Percentiles rank a stretch among this genome's conserved stretches.
Evolutionary conservation across 2,888 invertebrate genomes (phyloP).

Genomic region (Xanthorhoe spadicearia): DNA sequence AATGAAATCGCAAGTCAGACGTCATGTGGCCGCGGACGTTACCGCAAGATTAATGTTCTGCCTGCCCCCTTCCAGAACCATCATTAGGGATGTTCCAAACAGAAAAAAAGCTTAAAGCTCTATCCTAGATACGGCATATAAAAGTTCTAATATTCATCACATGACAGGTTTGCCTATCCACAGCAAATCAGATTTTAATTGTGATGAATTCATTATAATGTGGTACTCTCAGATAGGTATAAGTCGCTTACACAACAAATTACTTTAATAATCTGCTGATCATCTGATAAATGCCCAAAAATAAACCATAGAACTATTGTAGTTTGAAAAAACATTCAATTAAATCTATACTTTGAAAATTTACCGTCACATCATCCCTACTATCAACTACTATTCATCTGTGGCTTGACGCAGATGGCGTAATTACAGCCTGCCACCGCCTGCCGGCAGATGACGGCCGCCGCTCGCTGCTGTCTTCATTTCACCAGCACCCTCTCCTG

Average conservation of each 20-base stretch:
- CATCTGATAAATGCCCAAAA: no score
- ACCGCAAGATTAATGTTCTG: slow-evolving; percentile 52
- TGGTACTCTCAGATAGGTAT: no score
- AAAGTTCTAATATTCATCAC: no score
- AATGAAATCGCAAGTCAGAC: slow-evolving; percentile 53
- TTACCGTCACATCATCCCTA: background rate
- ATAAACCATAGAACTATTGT: no score
- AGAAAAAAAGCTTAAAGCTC: background rate
- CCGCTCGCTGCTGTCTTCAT: slow-evolving; percentile 20
- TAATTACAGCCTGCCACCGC: slow-evolving; percentile 45
- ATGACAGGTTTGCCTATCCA: no score
- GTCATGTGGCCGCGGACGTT: slow-evolving; percentile 49
- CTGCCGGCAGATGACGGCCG: slow-evolving; percentile 26
- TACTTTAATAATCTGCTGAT: no score
- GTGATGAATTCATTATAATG: no score
- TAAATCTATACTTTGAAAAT: no score
- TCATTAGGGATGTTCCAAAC: slow-evolving; percentile 8
- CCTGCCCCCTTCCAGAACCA: background rate
- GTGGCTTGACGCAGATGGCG: slow-evolving; percentile 30
- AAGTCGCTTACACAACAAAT: no score
- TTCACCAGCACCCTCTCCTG: slow-evolving; percentile 6
- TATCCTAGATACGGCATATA: background rate
- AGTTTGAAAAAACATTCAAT: no score
- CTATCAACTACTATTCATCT: slow-evolving; percentile 2
- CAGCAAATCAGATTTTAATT: no score